Evolutionary conservation across 92 coral and sea anemone genomes (phyloP), one percentile per base, ranked within the genome.

Genomic region (Siderastrea radians): DNA sequence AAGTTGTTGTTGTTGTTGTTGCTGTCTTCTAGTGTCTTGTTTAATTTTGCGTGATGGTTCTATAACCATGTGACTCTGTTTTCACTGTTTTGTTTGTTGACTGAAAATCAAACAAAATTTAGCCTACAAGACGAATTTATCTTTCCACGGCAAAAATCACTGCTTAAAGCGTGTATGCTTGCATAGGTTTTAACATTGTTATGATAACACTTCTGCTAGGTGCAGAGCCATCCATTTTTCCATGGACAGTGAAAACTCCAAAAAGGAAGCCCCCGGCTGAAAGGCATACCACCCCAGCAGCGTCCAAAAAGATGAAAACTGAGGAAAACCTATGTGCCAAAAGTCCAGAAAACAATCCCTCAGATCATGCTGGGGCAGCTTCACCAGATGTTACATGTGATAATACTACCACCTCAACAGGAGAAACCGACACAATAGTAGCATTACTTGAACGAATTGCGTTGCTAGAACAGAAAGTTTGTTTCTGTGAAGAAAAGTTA

Each of bases 211-310:
- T 66, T n/a, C 50, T 72, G 13, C 54, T 16, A 79, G 84, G 88
- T 53, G 87, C 82, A 11, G 87, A 70, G 71, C 92, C 88, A 73
- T 88, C 88, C 16, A 44, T 49, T 13, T 88, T 74, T 82, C 1
- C 43, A 46, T 88, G 92, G 74, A 72, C 79, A 46, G 50, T 10
- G 75, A 54, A 55, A 17, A 48, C 68, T 3, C 15, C 44, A 5
- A 61, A 43, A 60, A 14, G 92, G 51, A 60, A 62, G 84, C 44
- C 89, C 38, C 74, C 78, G 64, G 4, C 59, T 7, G 9, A 71
- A 38, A 80, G 71, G 6, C 19, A 17, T 6, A 16, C 46, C 17
- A 7, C 38, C 1, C 73, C 46, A 62, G 50, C 16, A 79, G 52
- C 49, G 1, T 63, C 74, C 0, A 50, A 19, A 12, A 45, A 54